Evolutionary conservation across 2,797 vertebrate species (phyloP).

Genomic region (Harpagifer antarcticus): DNA sequence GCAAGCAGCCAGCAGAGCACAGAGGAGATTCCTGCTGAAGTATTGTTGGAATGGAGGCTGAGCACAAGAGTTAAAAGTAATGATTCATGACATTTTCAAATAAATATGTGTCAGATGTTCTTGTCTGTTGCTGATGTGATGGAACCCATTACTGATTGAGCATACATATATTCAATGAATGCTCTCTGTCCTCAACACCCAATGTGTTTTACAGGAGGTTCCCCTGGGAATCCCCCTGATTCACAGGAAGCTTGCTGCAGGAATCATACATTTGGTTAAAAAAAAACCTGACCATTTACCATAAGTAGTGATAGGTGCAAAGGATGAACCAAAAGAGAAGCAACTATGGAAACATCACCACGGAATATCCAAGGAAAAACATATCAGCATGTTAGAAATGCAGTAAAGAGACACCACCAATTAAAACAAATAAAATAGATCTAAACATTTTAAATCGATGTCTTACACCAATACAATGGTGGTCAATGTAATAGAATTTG

Average conservation of each 20-base stretch:
- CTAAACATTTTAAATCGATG: background rate
- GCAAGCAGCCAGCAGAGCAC: constrained; percentile 52
- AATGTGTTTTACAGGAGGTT: constrained; percentile 3
- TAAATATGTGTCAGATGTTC: constrained; percentile 52
- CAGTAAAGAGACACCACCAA: background rate
- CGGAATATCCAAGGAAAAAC: background rate
- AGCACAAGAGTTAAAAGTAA: constrained; percentile 41
- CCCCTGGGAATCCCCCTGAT: background rate
- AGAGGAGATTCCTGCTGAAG: constrained; percentile 48
- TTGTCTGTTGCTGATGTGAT: constrained; percentile 23
- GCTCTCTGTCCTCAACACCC: background rate
- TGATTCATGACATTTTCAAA: constrained; percentile 43
- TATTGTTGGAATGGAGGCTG: constrained; percentile 32
- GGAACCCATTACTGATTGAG: constrained; percentile 8
- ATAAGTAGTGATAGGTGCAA: background rate
- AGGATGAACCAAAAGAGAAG: background rate
- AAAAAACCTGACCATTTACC: background rate
- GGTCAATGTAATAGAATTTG: background rate
- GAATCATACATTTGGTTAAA: background rate
- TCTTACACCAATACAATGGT: background rate
- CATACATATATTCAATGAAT: constrained; percentile 2
- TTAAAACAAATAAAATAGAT: background rate
- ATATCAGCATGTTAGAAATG: background rate
- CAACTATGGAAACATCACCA: background rate
- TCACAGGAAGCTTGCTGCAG: constrained; percentile 1